Base-by-base conservation (phyloP, 2,888 invertebrate species). In the Dynastes grantii region DNA sequence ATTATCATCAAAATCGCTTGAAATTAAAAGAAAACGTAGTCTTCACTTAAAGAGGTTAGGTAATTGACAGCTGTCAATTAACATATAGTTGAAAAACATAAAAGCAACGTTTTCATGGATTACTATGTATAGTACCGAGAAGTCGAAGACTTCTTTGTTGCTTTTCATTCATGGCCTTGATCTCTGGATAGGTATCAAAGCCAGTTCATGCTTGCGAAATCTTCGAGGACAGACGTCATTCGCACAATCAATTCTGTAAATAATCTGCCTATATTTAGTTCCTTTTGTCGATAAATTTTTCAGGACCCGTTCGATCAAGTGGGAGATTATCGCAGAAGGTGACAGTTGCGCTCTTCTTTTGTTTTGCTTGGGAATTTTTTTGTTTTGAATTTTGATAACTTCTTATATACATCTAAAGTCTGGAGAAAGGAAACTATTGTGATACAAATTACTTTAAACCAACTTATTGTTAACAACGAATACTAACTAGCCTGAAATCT, bases 191-290 rank as follows among this genome's bases (percentile, higher is more conserved):
- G 27, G 22, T 61, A 61, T 11, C 27, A 16, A 53, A 11, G 27
- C 29, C 27, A 22, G 61, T 61, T 61, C 22, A 11, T 8, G 27
- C 61, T 61, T 27, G 61, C 27, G 27, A 55, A 55, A 55, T 55
- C n/a, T 22, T 53, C 53, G 53, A 53, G 11, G 61, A 61, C 61
- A 29, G 61, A 61, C 61, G 61, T 61, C 61, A 61, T 27, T 61
- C 61, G 61, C 61, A 22, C 29, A 61, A 61, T 61, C 61, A 61
- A 61, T 61, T 22, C 27, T 61, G 22, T 61, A 61, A 61, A 61
- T 61, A 61, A 22, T 27, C 29, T 29, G 58, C 61, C 61, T 61
- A 61, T 61, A 61, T 61, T 61, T 61, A 61, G 61, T 61, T 61
- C 61, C 11, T 61, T 61, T 55, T 2, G 61, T 6, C 27, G 61